Base-by-base conservation (phyloP, 2,113 vertebrate species). In the Grammomys surdaster region DNA sequence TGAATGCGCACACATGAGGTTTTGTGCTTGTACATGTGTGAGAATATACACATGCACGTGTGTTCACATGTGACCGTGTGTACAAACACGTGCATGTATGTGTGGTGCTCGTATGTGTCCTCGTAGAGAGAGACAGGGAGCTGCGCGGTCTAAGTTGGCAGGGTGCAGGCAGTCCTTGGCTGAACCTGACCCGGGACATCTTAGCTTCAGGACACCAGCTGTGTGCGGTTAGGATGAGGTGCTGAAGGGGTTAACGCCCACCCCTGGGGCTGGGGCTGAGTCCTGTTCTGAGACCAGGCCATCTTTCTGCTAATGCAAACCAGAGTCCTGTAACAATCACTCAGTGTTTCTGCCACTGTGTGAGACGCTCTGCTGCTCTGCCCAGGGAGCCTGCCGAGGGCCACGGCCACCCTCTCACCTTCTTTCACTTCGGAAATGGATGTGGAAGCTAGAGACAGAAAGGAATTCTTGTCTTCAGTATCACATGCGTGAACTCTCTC, bases 231-330 rank as follows among this genome's bases (percentile, higher is more conserved):
- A 84, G 73, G 28, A 4, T 0, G 3, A 22, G 56, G 89, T 2
- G 13, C 46, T 13, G 77, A 40, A 88, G 92, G 84, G 90, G 88
- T 80, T 91, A 82, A 76, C 17, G 8, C 24, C 8, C 33, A 7
- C 24, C 8, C 33, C 7, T 0, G 31, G 54, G 86, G 16, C n/a
- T 3, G n/a, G n/a, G 26, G 3, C 97, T 58, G 60, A 96, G 98
- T 98, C 98, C 98, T 93, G 97, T 93, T 97, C 97, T 98, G 98
- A 98, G 99, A 98, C 97, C 97, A 96, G 97, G 33, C 98, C 96
- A 93, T 98, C 98, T 98, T 98, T 96, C 96, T 78, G 33, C 98
- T 99, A 99, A 99, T 99, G 99, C 98, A 99, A 99, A 98, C 98
- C 99, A 99, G 99, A 98, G 98, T 92, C 97, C 97, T 97, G 82